Evolutionary conservation across 2,888 invertebrate genomes (phyloP), one percentile per base, ranked within the genome.

Genomic region (Erpobdella octoculata): DNA sequence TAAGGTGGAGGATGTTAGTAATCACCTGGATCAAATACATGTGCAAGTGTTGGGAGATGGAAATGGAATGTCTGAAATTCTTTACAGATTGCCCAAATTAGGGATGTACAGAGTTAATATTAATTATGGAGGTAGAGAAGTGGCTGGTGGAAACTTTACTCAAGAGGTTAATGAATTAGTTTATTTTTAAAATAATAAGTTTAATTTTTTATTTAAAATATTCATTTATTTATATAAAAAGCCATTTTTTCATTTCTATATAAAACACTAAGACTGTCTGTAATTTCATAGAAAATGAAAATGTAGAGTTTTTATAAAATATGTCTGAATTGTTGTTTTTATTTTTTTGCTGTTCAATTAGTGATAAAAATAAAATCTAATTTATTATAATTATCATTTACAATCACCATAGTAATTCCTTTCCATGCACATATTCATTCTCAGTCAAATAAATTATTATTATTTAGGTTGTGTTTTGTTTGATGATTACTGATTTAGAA

Each of bases 81-180:
- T 62, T 31, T 62, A 62, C 62, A 28, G n/a, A n/a, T 35, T 31
- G 35, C 21, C 28, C 31, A 35, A 62, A 62, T 5, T 4, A 1
- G 62, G 35, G 31, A 35, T 31, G 18, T 62, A 62, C 62, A 1
- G 31, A 4, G 33, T 31, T 31, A 31, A 35, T 6, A 35, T 62
- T n/a, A 8, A 28, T 6, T 62, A 33, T 62, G 62, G 62, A 28
- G 62, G 62, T n/a, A 31, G 35, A 35, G 62, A 62, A 35, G 62
- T 62, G 33, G n/a, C 62, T n/a, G 62, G 62, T 31, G 31, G 31
- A 9, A 33, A n/a, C 25, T 62, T 62, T 35, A n/a, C n/a, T 8
- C 62, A 62, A 35, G 62, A 62, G 25, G 62, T 62, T 28, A 18
- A 35, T 62, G 8, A 25, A 6, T 48, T 3, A 6, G 4, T 48